Base-by-base conservation (phyloP, 2,113 vertebrate genomes). In the Sinocyclocheilus anophthalmus region DNA sequence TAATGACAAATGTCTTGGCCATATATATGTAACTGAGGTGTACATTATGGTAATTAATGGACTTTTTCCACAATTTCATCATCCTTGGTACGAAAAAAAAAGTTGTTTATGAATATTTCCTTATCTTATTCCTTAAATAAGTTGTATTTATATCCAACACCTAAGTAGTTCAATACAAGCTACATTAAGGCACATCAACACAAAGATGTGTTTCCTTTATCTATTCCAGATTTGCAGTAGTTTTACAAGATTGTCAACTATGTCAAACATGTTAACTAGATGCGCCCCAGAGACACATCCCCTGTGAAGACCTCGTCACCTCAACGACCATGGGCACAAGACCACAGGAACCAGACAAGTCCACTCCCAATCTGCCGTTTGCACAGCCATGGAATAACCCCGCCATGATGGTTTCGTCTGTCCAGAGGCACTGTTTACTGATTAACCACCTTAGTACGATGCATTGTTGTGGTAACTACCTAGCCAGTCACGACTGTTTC, bases 1-100 rank as follows among this genome's bases (percentile, higher is more conserved):
- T 88, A 86, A 90, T 92, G 88, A 93, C 90, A 77, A 91, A 92
- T 20, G 73, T 88, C 73, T 85, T 89, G 80, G 84, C 89, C 39
- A 63, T n/a, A 84, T 55, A 67, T 86, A 70, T 86, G 59, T 83
- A 85, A 61, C 50, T 77, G 81, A 72, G 88, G 85, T 57, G 85
- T 88, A 91, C 86, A 53, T 87, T 80, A 88, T 92, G 88, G 90
- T 70, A 18, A 81, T 45, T 78, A 57, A 20, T 9, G 26, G 53
- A 37, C 53, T 50, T 57, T 53, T 18, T 79, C 9, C 16, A 37
- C 18, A 16, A 33, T 59, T 79, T 59, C 12, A 79, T 37, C 26
- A 77, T 16, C 16, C 30, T 55, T 55, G 26, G 16, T 33, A 30
- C 76, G 20, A 55, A 77, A 20, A 57, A 45, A 42, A 42, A 55